phyloP scores from a whole-genome alignment of 2,113 vertebrate genomes.

The Vidua macroura region DNA sequence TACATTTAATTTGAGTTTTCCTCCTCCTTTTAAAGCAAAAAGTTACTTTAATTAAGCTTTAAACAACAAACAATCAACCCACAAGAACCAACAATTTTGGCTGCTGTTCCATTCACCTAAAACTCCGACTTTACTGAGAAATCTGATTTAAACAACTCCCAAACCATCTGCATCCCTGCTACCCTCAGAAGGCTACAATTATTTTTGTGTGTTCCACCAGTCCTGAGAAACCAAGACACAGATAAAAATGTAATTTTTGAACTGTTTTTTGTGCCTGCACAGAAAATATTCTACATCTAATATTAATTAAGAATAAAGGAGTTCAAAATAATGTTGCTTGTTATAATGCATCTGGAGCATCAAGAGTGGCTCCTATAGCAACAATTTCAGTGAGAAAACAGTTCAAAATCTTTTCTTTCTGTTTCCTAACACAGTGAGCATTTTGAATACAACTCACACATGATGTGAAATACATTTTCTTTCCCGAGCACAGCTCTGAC shows the following conservation, averaged over 20 bases:
- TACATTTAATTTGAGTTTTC: background rate
- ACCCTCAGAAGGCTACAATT: background rate
- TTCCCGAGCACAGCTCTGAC: background rate
- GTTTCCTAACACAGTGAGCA: background rate
- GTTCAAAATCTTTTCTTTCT: background rate
- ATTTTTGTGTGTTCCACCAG: background rate
- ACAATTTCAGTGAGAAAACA: background rate
- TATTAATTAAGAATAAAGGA: background rate
- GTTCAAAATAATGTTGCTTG: background rate
- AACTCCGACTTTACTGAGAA: background rate
- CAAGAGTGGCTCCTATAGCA: background rate
- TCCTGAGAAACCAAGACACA: conserved; percentile 5
- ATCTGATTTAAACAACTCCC: background rate
- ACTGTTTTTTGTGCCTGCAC: background rate
- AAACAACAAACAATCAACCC: background rate
- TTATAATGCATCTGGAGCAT: background rate
- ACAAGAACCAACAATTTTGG: background rate
- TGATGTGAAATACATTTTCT: background rate
- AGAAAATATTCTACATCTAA: background rate
- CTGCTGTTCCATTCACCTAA: background rate
- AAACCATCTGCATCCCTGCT: background rate
- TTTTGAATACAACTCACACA: rapidly evolving
- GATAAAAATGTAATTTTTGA: background rate
- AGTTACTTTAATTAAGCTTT: conserved; percentile 17
- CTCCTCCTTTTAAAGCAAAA: background rate